These are phyloP conservation scores for Zelleria hepariella DNA, from an alignment of 2,888 invertebrate genomes.

Conservation along the genomic window DNA sequence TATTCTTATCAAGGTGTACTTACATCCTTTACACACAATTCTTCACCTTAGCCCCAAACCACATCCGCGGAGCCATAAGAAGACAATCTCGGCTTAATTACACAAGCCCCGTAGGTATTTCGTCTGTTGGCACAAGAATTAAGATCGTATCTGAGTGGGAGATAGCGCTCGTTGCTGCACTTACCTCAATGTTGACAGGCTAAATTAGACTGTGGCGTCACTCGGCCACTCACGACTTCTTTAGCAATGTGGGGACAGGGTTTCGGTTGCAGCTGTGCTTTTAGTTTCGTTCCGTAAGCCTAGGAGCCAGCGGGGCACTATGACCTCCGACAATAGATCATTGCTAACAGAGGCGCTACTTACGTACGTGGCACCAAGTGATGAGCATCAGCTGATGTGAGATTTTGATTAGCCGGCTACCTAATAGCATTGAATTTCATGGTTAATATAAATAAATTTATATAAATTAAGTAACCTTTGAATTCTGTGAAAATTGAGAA, in stretches of 20 bases:
- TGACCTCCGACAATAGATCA: too few relatives aligned
- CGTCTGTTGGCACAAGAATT: conserved; percentile 4
- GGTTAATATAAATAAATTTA: too few relatives aligned
- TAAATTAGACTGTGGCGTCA: conserved; percentile 29
- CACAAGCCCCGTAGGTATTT: not conserved
- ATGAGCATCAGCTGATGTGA: too few relatives aligned
- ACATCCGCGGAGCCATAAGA: not conserved
- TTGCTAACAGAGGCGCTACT: too few relatives aligned
- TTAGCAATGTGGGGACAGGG: conserved; percentile 22
- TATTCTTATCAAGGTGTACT: not conserved
- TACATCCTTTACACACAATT: not conserved
- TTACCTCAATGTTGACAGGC: conserved; percentile 5
- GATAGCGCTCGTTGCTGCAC: not conserved
- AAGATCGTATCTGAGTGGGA: conserved; percentile 7
- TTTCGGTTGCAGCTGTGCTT: not conserved
- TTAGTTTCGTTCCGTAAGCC: too few relatives aligned
- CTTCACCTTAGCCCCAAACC: not conserved
- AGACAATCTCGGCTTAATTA: not conserved
- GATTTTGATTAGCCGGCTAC: too few relatives aligned
- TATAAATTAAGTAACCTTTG: too few relatives aligned
- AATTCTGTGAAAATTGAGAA: too few relatives aligned
- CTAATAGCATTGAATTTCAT: too few relatives aligned
- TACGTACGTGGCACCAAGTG: too few relatives aligned
- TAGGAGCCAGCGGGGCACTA: too few relatives aligned
- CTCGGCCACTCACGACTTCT: conserved; percentile 28